Evolutionary conservation across 1,140 invertebrate species (phyloP).

Genomic region (Macrotrachela quadricornifera): DNA sequence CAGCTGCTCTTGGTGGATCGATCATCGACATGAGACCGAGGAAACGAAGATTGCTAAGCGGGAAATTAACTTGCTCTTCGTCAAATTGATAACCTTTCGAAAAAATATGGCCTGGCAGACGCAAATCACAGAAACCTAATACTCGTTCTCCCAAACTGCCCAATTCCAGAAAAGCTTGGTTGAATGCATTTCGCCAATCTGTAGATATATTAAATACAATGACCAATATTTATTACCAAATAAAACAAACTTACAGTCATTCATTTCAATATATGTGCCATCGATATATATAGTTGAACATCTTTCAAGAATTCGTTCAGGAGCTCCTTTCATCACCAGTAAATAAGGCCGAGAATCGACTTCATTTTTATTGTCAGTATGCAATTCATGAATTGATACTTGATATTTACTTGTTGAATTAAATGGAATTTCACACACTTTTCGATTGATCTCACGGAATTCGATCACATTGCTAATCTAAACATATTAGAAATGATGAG

Average conservation of each 20-base stretch:
- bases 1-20: slow-evolving; percentile 54
- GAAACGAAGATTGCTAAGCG: slow-evolving; percentile 66
- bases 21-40: slow-evolving; percentile 98
- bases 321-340: slow-evolving; percentile 97
- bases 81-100: slow-evolving; percentile 69
- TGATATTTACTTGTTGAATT: slow-evolving; percentile 98
- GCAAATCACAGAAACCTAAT: slow-evolving; percentile 68
- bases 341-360: slow-evolving; percentile 41
- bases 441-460: slow-evolving; percentile 69
- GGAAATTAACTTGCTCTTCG: slow-evolving; percentile 67
- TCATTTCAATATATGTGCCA: slow-evolving; percentile 74
- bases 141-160: slow-evolving; percentile 93
- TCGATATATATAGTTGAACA: slow-evolving; percentile 86
- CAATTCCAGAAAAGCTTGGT: slow-evolving; percentile 88
- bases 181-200: slow-evolving; percentile 90
- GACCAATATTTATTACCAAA: no score
- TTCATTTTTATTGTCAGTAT: background rate
- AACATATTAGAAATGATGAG: slow-evolving; percentile 30
- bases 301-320: slow-evolving; percentile 83
- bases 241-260: slow-evolving; percentile 55
- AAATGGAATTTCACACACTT: slow-evolving; percentile 91
- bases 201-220: no score
- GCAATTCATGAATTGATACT: slow-evolving; percentile 17
- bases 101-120: slow-evolving; percentile 69
- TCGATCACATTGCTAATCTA: slow-evolving; percentile 12